Evolutionary conservation across 2,888 invertebrate genomes (phyloP), one percentile per base, ranked within the genome.

Genomic region (Ophion obscuratus): DNA sequence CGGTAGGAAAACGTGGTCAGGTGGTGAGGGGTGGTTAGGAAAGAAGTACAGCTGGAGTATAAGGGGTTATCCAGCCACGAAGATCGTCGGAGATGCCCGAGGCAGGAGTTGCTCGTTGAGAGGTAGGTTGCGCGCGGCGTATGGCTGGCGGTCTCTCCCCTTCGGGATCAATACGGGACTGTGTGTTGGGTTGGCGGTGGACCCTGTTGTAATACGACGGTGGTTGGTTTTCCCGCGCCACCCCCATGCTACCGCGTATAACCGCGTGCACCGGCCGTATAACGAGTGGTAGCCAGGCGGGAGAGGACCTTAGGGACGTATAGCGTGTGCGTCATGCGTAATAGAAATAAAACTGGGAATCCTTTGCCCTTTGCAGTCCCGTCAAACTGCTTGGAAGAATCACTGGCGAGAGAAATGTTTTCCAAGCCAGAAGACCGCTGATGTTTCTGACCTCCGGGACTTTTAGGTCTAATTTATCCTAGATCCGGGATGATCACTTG

Each of bases 1-100:
- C 64, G 27, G 44, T 24, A 59, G 62, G 71, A 57, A 53, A 66
- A 70, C 47, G n/a, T 66, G 31, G 47, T 10, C 24, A 66, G 57
- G 24, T 57, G 31, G n/a, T 27, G 24, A 24, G 40, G 62, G 24
- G 44, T 40, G 20, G 47, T 11, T 40, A 7, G n/a, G 40, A 57
- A 53, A n/a, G 61, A 59, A 17, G 59, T 24, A 44, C 36, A 24
- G 27, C 44, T 36, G 80, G 59, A 47, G 71, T 40, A 92, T 90
- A 91, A 92, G 91, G 77, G 83, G 91, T 91, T 93, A 91, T 88
- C 77, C 59, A 53, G n/a, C 31, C 89, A 91, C 92, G 93, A 93
- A 92, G 93, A 92, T 92, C 90, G 91, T 90, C 92, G 92, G 92
- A 92, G 92, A 92, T 92, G 90, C 89, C 92, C 92, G 91, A 92